These are phyloP conservation scores for Notoglanidium macrostoma DNA, from an alignment of 2,797 vertebrate species.

Conservation along the genomic window DNA sequence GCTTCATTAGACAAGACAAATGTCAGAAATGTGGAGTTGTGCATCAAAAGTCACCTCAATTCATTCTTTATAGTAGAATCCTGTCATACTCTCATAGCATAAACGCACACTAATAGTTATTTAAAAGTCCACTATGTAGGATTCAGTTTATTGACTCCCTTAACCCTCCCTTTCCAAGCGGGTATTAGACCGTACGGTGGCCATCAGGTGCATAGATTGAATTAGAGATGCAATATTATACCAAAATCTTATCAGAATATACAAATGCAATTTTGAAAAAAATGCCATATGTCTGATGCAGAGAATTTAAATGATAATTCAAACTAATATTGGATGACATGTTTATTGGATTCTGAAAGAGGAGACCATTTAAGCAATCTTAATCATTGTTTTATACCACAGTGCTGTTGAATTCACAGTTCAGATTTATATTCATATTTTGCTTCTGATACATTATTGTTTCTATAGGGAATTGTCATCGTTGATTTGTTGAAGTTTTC, in stretches of 20 bases:
- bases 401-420: background rate
- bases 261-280: background rate
- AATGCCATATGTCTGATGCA: background rate
- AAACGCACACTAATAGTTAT: background rate
- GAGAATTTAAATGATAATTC: background rate
- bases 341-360: constrained; percentile 2
- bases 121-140: background rate
- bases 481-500: background rate
- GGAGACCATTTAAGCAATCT: background rate
- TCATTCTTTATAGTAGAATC: background rate
- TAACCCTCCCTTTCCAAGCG: too few species aligned
- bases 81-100: background rate
- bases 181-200: too few species aligned
- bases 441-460: background rate
- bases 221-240: background rate
- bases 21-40: background rate
- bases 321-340: background rate
- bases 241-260: background rate
- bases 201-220: background rate
- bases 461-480: background rate
- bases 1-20: background rate
- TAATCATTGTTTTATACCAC: background rate
- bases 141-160: too few species aligned
- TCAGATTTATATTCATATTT: background rate
- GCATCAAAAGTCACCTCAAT: background rate